Evolutionary conservation across 2,113 vertebrate species (phyloP).

Genomic region (Corythaeola cristata): DNA sequence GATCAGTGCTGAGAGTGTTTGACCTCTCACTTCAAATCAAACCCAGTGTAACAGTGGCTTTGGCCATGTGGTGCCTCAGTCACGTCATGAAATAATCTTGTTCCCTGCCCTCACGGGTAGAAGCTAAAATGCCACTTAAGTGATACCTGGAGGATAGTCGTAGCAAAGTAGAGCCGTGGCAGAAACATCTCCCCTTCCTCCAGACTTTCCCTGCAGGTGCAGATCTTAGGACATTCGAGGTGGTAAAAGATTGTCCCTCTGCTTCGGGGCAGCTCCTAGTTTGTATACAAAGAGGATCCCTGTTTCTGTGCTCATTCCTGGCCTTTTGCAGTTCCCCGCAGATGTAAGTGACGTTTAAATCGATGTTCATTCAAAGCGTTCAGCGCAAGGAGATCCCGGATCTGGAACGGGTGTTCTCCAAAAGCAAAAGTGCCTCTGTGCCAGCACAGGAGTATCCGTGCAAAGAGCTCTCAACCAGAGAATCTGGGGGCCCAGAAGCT

Average conservation of each 20-base stretch:
- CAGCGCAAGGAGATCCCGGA: not conserved
- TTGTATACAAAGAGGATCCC: not conserved
- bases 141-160: not conserved
- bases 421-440: not conserved
- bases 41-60: not conserved
- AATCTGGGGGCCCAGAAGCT: not conserved
- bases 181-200: not conserved
- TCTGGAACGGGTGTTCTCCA: not conserved
- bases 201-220: not conserved
- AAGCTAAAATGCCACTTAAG: not conserved
- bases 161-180: not conserved
- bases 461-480: not conserved
- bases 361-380: not conserved
- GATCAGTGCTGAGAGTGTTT: constrained; percentile 22
- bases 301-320: not conserved
- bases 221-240: not conserved
- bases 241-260: not conserved
- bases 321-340: not conserved
- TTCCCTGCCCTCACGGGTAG: not conserved
- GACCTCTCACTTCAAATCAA: constrained; percentile 26
- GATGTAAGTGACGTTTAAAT: not conserved
- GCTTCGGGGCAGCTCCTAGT: not conserved
- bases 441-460: not conserved
- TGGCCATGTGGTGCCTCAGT: not conserved
- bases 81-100: constrained; percentile 28